A percentile compares a stretch with the other conserved stretches of the same genome.
Conservation (phyloP, 2,797 vertebrate genomes). For the Leptoclinus maculatus region DNA sequence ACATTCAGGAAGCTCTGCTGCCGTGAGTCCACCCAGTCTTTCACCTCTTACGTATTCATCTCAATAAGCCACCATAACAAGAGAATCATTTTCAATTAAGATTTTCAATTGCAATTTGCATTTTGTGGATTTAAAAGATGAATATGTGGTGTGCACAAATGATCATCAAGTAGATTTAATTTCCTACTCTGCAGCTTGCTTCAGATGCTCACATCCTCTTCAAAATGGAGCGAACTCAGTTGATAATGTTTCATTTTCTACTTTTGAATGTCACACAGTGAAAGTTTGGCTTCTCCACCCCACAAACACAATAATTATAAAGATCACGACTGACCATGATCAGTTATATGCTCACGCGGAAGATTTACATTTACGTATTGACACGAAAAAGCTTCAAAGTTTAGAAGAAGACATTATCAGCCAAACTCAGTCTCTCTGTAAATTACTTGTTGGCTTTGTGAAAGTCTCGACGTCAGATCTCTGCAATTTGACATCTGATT, state of each 20-base stretch:
- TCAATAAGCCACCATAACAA: not conserved
- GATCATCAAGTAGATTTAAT: not conserved
- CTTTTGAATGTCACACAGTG: not conserved
- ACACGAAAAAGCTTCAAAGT: not conserved
- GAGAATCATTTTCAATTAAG: not conserved
- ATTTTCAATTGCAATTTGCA: not conserved
- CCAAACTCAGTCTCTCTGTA: not conserved
- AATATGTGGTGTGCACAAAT: not conserved
- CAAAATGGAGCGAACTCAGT: not conserved
- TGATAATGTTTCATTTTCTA: not conserved
- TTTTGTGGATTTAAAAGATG: not conserved
- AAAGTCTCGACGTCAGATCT: not conserved
- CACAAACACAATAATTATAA: not conserved
- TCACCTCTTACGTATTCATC: not conserved
- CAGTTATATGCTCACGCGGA: not conserved
- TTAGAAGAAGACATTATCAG: not conserved
- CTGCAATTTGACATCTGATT: not conserved
- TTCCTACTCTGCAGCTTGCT: not conserved
- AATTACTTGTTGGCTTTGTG: not conserved
- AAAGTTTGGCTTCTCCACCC: not conserved
- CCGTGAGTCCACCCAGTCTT: conserved; percentile 86
- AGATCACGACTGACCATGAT: not conserved
- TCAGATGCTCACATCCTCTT: not conserved
- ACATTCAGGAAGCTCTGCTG: conserved; percentile 93
- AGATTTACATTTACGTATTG: not conserved